Evolutionary conservation across 1,140 invertebrate species (phyloP), one percentile per base, ranked within the genome.

Genomic region (Cheumatopsyche charites): DNA sequence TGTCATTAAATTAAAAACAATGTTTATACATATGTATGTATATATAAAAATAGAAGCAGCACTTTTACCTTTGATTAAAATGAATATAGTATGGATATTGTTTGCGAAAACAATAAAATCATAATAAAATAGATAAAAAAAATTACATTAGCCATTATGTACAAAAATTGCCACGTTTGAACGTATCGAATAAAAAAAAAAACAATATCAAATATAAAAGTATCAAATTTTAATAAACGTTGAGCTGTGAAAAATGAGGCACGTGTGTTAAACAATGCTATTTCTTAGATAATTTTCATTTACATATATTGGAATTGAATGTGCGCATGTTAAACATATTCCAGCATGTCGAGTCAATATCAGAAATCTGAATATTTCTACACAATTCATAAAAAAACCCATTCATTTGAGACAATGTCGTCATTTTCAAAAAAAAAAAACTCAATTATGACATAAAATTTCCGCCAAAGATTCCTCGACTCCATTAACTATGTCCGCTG

Each of bases 401-500:
- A 47, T 55, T 23, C 4, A 1, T 55, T 55, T 12, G 12, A 58
- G 19, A 25, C 43, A 58, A 58, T 25, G 12, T 52, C 47, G 19
- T 17, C 13, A 52, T 17, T 17, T 52, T 47, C 2, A 2, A 45
- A 58, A 2, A 26, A 42, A 13, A 25, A 25, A 21, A 45, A 19
- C 19, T 66, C 19, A 68, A 68, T 21, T 17, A 15, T 68, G 45
- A 29, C 41, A 29, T 23, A 68, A 43, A 52, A 58, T 17, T 55
- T 68, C 70, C 2, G 62, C 68, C 41, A 62, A 49, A 13, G 55
- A 61, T 12, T 62, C 68, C 7, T 70, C 68, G 12, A 49, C 26
- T 5, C 17, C 29, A 25, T 61, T 47, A 26, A 21, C 41, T 11
- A 70, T 29, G 13, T 47, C 45, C 3, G 70, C 70, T 7, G 52